Percentiles rank a stretch among this genome's conserved stretches.
Evolutionary conservation across 2,888 invertebrate species (phyloP).

Genomic region (Drosophila imparisetae): DNA sequence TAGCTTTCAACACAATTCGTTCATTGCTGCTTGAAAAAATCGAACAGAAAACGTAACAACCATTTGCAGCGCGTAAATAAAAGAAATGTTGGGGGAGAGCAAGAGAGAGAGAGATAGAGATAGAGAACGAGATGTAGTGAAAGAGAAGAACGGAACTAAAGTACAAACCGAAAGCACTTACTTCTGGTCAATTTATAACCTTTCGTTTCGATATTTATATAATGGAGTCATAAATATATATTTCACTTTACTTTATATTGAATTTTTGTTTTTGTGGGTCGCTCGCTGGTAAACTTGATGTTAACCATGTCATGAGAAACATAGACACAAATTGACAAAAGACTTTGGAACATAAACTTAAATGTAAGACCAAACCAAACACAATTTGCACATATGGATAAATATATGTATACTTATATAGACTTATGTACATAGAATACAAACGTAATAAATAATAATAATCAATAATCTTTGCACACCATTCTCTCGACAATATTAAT

Average conservation of each 20-base stretch:
- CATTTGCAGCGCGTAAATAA: constrained; percentile 58
- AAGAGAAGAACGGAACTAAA: constrained; percentile 54
- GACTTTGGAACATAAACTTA: constrained; percentile 47
- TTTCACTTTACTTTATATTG: constrained; percentile 36
- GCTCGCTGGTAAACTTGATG: constrained; percentile 35
- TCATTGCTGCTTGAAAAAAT: constrained; percentile 43
- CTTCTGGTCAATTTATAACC: constrained; percentile 57
- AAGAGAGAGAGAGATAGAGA: constrained; percentile 9
- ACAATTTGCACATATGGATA: constrained; percentile 28
- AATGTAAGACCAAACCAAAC: constrained; percentile 36
- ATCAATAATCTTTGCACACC: constrained; percentile 42
- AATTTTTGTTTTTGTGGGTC: constrained; percentile 21
- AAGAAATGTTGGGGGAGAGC: constrained; percentile 7
- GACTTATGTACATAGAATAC: constrained; percentile 40
- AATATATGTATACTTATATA: constrained; percentile 30
- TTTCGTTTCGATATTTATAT: constrained; percentile 36
- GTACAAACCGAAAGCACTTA: constrained; percentile 76
- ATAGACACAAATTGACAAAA: constrained; percentile 49
- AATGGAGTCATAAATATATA: constrained; percentile 51
- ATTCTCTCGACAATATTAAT: constrained; percentile 32
- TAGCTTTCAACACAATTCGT: constrained; percentile 69
- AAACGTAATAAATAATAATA: constrained; percentile 52
- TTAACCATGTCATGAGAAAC: constrained; percentile 43
- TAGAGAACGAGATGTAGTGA: constrained; percentile 23
- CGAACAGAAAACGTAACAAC: constrained; percentile 56